phyloP scores from a whole-genome alignment of 2,888 invertebrate species.

The Melinaea menophilus region DNA sequence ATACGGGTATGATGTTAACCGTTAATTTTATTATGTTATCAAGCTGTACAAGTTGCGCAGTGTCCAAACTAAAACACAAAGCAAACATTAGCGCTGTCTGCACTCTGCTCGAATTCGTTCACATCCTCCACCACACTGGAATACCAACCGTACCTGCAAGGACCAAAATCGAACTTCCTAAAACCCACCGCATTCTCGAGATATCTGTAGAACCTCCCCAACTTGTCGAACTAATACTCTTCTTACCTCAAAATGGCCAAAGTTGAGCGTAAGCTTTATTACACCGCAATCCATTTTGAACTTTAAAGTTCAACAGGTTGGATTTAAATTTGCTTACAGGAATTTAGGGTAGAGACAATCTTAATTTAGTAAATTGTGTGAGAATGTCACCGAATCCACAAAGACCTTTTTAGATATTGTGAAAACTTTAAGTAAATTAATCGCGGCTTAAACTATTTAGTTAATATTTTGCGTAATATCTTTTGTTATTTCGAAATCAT shows the following conservation, averaged over 20 bases:
- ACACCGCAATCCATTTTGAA: constrained; percentile 38
- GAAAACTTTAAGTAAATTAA: background rate
- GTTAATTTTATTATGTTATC: constrained; percentile 14
- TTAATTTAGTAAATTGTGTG: constrained; percentile 39
- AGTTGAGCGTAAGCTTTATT: constrained; percentile 49
- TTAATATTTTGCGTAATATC: background rate
- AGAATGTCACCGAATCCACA: constrained; percentile 21
- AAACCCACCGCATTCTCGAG: constrained; percentile 39
- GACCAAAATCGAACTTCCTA: constrained; percentile 20
- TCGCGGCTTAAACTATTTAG: too few relatives aligned
- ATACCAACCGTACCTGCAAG: constrained; percentile 13
- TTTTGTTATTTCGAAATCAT: background rate
- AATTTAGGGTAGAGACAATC: constrained; percentile 43
- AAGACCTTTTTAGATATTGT: constrained; percentile 3
- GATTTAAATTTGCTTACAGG: constrained; percentile 33
- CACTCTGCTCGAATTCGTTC: constrained; percentile 26
- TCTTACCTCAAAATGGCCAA: constrained; percentile 68
- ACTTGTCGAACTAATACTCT: constrained; percentile 73
- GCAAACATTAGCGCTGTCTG: constrained; percentile 24
- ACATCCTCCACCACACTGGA: constrained; percentile 11
- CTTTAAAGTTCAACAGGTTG: constrained; percentile 38
- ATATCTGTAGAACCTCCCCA: constrained; percentile 63
- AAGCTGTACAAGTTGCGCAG: constrained; percentile 17
- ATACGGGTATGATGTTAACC: background rate
- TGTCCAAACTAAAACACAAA: constrained; percentile 27